A percentile compares a stretch with the other conserved stretches of the same genome.
Evolutionary conservation across 2,113 vertebrate species (phyloP).

Genomic region (Conger conger): DNA sequence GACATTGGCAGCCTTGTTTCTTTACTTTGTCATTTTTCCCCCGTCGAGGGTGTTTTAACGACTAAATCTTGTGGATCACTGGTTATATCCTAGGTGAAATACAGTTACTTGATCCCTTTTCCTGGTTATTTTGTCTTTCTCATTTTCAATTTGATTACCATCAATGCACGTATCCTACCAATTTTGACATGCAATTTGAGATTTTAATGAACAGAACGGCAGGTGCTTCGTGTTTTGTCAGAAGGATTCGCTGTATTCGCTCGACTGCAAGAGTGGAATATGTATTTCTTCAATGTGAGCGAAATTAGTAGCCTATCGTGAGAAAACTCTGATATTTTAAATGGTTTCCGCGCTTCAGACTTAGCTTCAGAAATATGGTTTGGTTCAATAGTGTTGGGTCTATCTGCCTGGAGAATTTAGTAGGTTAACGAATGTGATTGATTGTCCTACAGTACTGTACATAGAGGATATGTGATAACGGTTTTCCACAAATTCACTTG

Average conservation of each 20-base stretch:
- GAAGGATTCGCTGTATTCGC: too few relatives aligned
- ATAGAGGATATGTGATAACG: neutral
- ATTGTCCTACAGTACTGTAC: neutral
- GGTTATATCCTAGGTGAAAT: constrained; percentile 32
- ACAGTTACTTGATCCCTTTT: neutral
- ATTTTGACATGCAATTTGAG: neutral
- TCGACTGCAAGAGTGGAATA: neutral
- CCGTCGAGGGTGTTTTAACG: constrained; percentile 33
- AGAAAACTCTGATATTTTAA: neutral
- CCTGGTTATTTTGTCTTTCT: neutral
- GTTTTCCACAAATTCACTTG: neutral
- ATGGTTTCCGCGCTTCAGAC: neutral
- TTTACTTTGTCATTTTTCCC: constrained; percentile 4
- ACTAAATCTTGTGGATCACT: constrained; percentile 33
- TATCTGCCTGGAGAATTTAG: neutral
- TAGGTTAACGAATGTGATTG: neutral
- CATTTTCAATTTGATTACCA: neutral
- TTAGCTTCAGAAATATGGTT: neutral
- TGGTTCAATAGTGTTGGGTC: neutral
- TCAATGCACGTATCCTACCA: neutral
- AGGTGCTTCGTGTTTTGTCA: neutral
- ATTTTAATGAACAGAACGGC: neutral
- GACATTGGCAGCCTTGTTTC: constrained; percentile 46
- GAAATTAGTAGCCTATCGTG: neutral
- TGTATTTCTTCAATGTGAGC: neutral